Evolutionary conservation across 2,113 vertebrate genomes (phyloP).

Genomic region (Ammodytes marinus): DNA sequence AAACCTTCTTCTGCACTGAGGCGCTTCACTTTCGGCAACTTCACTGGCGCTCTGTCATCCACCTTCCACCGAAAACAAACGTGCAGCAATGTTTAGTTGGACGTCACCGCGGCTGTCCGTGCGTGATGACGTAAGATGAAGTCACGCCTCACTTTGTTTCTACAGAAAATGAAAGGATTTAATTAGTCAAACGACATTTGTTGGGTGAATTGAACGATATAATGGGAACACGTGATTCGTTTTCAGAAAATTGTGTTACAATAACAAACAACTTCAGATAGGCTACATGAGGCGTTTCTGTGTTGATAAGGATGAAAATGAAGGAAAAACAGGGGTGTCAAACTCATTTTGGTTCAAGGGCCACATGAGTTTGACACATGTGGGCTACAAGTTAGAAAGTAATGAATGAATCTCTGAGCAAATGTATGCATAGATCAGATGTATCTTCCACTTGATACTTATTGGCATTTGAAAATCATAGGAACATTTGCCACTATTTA

Average conservation of each 20-base stretch:
- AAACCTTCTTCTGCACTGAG: neutral
- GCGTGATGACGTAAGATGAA: constrained; percentile 43
- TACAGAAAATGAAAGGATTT: neutral
- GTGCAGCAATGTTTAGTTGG: neutral
- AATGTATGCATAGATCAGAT: neutral
- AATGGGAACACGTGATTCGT: neutral
- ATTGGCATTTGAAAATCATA: neutral
- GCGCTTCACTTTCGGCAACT: neutral
- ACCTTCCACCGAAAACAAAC: constrained; percentile 17
- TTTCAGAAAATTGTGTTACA: neutral
- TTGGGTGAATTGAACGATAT: neutral
- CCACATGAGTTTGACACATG: no score
- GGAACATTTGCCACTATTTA: neutral
- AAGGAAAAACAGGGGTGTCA: neutral
- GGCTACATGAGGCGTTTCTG: neutral
- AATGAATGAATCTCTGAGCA: neutral
- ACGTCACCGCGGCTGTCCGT: neutral
- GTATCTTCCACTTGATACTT: neutral
- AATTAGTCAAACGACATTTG: neutral
- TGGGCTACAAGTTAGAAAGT: neutral
- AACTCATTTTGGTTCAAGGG: no score
- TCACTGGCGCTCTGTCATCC: neutral
- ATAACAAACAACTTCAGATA: neutral
- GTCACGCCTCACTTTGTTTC: neutral
- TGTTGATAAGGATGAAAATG: neutral